A percentile compares a stretch with the other conserved stretches of the same genome.
phyloP scores from a whole-genome alignment of 35 echinoderm and acorn worm genomes.

The Anneissia japonica region DNA sequence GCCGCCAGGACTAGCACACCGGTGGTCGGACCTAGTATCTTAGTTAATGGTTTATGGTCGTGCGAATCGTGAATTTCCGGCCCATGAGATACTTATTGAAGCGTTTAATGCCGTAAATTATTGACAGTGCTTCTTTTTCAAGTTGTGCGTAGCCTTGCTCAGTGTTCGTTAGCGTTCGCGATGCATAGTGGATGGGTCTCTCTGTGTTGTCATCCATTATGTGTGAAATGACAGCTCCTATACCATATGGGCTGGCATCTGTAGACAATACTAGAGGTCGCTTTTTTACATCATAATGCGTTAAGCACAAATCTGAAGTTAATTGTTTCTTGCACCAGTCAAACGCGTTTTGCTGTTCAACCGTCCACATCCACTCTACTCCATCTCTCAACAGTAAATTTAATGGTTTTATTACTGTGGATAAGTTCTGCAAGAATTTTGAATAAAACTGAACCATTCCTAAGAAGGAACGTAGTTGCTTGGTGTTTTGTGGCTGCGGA shows the following conservation, averaged over 20 bases:
- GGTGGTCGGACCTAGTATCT: too few species aligned
- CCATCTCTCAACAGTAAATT: constrained; percentile 27
- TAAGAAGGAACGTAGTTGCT: constrained; percentile 49
- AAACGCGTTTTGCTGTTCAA: constrained; percentile 40
- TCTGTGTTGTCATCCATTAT: constrained; percentile 30
- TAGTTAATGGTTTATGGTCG: too few species aligned
- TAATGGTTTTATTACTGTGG: constrained; percentile 39
- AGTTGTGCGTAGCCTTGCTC: constrained; percentile 45
- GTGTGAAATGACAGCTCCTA: constrained; percentile 52
- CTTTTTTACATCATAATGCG: constrained; percentile 33
- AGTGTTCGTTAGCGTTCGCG: constrained; percentile 11
- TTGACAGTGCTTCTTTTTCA: constrained; percentile 33
- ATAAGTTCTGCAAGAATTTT: constrained; percentile 61
- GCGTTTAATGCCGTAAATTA: too few species aligned
- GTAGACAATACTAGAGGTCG: constrained; percentile 16
- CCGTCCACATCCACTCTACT: constrained; percentile 32
- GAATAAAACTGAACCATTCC: constrained; percentile 62
- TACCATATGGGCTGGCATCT: constrained; percentile 50
- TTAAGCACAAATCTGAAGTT: constrained; percentile 15
- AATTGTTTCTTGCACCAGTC: constrained; percentile 35
- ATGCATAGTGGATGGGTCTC: constrained; percentile 41
- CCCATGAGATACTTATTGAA: too few species aligned
- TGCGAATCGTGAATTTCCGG: too few species aligned
- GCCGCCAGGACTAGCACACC: too few species aligned
- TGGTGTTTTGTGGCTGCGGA: constrained; percentile 22